Conservation (phyloP, 2,888 invertebrate genomes). For the Epicampocera succincta region DNA sequence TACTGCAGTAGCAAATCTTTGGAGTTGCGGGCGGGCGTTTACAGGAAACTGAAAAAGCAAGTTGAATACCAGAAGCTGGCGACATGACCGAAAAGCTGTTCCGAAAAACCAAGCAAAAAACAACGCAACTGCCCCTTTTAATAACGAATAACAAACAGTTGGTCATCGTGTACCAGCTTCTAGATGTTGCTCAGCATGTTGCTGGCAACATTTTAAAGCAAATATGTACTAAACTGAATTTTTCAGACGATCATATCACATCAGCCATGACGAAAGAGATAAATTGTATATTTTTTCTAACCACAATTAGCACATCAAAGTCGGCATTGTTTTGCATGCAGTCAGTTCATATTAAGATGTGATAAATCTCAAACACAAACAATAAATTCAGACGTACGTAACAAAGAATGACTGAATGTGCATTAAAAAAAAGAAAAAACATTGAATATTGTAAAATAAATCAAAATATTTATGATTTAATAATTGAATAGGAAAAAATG, state of each 20-base stretch:
- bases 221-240: neutral
- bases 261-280: conserved; percentile 11
- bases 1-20: no score
- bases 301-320: conserved; percentile 64
- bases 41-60: no score
- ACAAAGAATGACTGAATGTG: conserved; percentile 5
- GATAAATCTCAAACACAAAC: conserved; percentile 48
- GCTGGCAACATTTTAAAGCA: neutral
- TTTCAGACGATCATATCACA: neutral
- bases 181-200: neutral
- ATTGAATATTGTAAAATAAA: conserved; percentile 34
- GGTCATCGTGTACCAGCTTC: no score
- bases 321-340: conserved; percentile 38
- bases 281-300: conserved; percentile 28
- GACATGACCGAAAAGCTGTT: no score
- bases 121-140: no score
- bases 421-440: neutral
- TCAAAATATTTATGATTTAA: conserved; percentile 63
- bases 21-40: no score
- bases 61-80: no score
- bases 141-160: no score
- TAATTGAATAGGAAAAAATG: conserved; percentile 54
- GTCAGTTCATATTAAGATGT: conserved; percentile 47
- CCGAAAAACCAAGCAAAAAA: no score
- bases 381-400: conserved; percentile 3